These are phyloP conservation scores for Catharus fuscescens DNA, from an alignment of 2,113 vertebrate genomes.

Conservation along the genomic window DNA sequence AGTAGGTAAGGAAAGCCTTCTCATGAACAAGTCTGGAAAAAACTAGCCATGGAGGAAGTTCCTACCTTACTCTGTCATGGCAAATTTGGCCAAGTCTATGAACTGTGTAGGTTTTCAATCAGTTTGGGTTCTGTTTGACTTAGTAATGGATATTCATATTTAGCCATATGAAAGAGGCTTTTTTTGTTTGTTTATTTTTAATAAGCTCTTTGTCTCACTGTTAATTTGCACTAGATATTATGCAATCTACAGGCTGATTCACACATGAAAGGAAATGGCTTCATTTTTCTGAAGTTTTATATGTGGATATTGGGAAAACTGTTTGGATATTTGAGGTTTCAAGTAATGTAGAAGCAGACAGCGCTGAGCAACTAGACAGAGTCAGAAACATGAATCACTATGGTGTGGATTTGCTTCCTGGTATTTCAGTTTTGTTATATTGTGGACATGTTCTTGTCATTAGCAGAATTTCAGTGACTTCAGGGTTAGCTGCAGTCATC, in stretches of 20 bases:
- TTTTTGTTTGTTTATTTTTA: not conserved
- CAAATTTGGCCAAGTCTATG: not conserved
- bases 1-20: not conserved
- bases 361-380: not conserved
- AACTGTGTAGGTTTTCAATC: not conserved
- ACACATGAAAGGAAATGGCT: not conserved
- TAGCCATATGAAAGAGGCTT: not conserved
- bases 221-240: not conserved
- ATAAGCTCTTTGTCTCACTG: not conserved
- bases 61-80: not conserved
- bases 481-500: slow-evolving; percentile 8
- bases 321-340: not conserved
- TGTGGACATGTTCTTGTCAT: not conserved
- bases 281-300: not conserved
- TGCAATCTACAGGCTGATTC: not conserved
- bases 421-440: not conserved
- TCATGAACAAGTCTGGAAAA: not conserved
- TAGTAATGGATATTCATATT: not conserved
- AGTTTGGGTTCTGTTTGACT: not conserved
- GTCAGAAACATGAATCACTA: not conserved
- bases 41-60: not conserved
- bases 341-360: not conserved
- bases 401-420: not conserved
- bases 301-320: not conserved
- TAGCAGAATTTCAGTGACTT: slow-evolving; percentile 6